Percentiles rank a stretch among this genome's conserved stretches.
These are phyloP conservation scores for Aleiodes leptofemur DNA, from an alignment of 2,888 invertebrate species.

Conservation along the genomic window DNA sequence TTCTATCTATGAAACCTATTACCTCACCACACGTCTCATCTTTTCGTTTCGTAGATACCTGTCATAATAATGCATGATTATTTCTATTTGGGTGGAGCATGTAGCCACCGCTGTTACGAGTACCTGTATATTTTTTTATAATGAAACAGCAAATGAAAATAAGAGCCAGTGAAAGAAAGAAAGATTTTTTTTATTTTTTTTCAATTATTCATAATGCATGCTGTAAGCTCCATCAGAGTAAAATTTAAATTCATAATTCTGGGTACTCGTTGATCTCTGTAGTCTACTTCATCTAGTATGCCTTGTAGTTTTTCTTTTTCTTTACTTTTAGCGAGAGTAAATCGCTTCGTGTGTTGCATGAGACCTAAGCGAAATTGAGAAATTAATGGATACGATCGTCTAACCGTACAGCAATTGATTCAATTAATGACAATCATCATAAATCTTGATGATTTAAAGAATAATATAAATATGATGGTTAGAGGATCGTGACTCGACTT, in stretches of 20 bases:
- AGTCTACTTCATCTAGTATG: constrained; percentile 40
- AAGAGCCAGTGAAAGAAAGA: constrained; percentile 1
- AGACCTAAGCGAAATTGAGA: constrained; percentile 52
- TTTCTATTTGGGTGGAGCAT: constrained; percentile 49
- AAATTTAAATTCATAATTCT: constrained; percentile 34
- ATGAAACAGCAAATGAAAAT: no score
- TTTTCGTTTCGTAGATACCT: constrained; percentile 63
- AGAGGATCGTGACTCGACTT: constrained; percentile 51
- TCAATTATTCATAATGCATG: constrained; percentile 45
- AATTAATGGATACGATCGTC: constrained; percentile 51
- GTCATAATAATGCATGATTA: constrained; percentile 60
- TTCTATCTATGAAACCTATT: constrained; percentile 41
- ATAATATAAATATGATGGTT: constrained; percentile 34
- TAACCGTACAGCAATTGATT: constrained; percentile 37
- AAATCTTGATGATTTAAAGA: no score
- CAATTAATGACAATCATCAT: neutral
- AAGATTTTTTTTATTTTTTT: neutral
- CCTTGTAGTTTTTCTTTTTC: constrained; percentile 35
- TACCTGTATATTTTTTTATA: neutral
- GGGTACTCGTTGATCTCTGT: constrained; percentile 48
- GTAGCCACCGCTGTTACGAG: constrained; percentile 43
- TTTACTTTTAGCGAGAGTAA: constrained; percentile 52
- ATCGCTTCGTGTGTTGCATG: constrained; percentile 56
- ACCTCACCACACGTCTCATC: constrained; percentile 65
- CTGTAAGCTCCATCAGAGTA: constrained; percentile 43